Evolutionary conservation across 2,797 vertebrate species (phyloP).

Genomic region (Oreochromis mossambicus): DNA sequence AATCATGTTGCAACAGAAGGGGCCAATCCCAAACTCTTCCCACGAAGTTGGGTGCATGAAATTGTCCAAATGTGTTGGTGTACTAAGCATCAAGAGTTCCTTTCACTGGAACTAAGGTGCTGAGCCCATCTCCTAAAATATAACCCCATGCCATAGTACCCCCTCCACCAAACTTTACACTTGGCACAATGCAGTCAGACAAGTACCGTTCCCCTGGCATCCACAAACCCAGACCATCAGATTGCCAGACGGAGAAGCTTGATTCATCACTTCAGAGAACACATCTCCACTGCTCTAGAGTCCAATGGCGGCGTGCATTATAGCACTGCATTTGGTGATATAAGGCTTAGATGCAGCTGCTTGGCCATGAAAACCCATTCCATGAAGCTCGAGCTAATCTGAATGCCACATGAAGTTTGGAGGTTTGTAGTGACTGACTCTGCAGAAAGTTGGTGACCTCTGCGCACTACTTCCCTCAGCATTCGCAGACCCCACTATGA

Average conservation of each 20-base stretch:
- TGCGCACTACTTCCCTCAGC: neutral
- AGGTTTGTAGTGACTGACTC: neutral
- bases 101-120: no score
- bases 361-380: neutral
- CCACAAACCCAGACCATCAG: neutral
- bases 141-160: neutral
- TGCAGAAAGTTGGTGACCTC: neutral
- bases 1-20: neutral
- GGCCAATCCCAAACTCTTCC: no score
- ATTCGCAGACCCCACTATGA: neutral
- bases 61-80: no score
- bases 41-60: no score
- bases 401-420: neutral
- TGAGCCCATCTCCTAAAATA: neutral
- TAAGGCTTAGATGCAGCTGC: neutral
- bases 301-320: neutral
- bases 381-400: neutral
- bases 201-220: neutral
- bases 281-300: neutral
- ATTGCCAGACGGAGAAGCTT: neutral
- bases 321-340: neutral
- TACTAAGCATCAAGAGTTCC: no score
- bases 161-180: neutral
- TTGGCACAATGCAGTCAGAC: neutral
- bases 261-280: neutral